Percentiles rank a stretch among this genome's conserved stretches.
Evolutionary conservation across 2,797 vertebrate species (phyloP).

Genomic region (Coregonus ussuriensis): DNA sequence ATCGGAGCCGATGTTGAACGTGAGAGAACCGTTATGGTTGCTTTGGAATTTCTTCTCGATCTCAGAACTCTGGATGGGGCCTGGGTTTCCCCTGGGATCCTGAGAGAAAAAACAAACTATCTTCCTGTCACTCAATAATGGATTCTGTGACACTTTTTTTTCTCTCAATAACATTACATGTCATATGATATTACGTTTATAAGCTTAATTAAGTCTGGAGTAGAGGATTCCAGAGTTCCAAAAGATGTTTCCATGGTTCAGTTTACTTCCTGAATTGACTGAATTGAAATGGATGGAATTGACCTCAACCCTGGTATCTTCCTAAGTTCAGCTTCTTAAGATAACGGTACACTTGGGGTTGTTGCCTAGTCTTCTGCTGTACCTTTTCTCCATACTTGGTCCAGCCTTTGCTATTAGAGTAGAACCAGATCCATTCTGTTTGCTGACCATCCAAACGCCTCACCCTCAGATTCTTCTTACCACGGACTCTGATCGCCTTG

Average conservation of each 20-base stretch:
- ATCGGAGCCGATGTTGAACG: constrained; percentile 39
- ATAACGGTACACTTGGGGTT: background rate
- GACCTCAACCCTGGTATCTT: background rate
- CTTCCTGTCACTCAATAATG: too few species aligned
- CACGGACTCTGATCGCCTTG: constrained; percentile 55
- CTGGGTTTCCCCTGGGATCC: constrained; percentile 46
- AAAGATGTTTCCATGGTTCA: too few species aligned
- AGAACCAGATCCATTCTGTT: constrained; percentile 71
- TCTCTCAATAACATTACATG: too few species aligned
- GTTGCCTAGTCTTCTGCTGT: background rate
- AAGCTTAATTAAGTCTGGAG: too few species aligned
- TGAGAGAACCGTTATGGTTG: constrained; percentile 31
- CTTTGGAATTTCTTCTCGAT: constrained; percentile 66
- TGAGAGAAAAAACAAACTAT: constrained; percentile 20
- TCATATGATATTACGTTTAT: too few species aligned
- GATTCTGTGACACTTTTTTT: too few species aligned
- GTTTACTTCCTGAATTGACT: too few species aligned
- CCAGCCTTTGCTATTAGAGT: constrained; percentile 51
- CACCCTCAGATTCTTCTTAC: constrained; percentile 65
- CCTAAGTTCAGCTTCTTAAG: background rate
- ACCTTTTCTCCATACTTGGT: constrained; percentile 66
- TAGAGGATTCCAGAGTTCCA: too few species aligned
- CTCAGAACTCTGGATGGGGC: constrained; percentile 40
- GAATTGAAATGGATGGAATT: too few species aligned
- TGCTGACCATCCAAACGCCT: constrained; percentile 64